These are phyloP conservation scores for Drosophila hydei DNA, from an alignment of 1,140 invertebrate species.

Conservation along the genomic window DNA sequence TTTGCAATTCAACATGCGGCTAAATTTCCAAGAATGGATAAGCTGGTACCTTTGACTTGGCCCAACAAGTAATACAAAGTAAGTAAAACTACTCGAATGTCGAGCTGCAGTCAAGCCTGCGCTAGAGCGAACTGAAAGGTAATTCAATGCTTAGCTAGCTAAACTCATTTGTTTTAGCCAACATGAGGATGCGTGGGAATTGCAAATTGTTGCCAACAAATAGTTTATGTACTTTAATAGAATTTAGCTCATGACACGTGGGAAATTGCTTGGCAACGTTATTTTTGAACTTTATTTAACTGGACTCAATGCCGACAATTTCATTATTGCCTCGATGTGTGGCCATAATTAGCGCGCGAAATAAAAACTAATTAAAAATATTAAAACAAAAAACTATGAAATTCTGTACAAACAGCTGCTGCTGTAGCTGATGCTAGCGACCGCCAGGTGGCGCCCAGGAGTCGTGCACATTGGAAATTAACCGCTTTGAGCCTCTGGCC, in stretches of 20 bases:
- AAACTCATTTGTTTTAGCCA: background rate
- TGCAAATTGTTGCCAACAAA: background rate
- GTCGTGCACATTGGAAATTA: constrained; percentile 66
- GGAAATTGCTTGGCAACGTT: background rate
- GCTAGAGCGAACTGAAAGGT: background rate
- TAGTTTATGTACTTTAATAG: constrained; percentile 1
- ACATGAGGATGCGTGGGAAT: background rate
- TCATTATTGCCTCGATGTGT: constrained; percentile 31
- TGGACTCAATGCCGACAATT: constrained; percentile 42
- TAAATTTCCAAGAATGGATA: constrained; percentile 25
- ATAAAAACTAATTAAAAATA: constrained; percentile 31
- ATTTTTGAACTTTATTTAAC: constrained; percentile 29
- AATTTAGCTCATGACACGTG: background rate
- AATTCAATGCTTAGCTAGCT: background rate
- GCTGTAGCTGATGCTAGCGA: constrained; percentile 6
- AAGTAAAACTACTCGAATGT: background rate
- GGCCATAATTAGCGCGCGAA: constrained; percentile 58
- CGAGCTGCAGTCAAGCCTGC: background rate
- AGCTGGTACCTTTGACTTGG: background rate
- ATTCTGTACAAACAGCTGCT: constrained; percentile 12
- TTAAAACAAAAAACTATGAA: constrained; percentile 17
- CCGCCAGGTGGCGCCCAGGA: constrained; percentile 42
- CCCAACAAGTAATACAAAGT: background rate
- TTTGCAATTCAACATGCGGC: constrained; percentile 39
- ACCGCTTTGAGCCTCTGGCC: constrained; percentile 21